Conservation (phyloP, 1,140 invertebrate genomes). For the Oedothorax gibbosus region DNA sequence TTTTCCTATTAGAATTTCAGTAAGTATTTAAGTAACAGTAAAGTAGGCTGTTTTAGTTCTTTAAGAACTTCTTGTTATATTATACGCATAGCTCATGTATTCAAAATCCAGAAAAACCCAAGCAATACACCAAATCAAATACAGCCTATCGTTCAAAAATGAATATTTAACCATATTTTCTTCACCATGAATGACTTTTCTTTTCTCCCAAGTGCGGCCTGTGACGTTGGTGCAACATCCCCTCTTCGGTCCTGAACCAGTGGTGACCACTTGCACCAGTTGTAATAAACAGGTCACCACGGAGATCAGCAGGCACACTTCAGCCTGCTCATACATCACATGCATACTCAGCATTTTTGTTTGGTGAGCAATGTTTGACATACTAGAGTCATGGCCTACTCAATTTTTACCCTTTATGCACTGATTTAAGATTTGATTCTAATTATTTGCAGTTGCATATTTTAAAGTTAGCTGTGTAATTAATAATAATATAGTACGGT, state of each 20-base stretch:
- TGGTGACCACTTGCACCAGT: slow-evolving; percentile 36
- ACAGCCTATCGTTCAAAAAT: neutral
- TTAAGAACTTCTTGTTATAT: too few relatives aligned
- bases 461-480: too few relatives aligned
- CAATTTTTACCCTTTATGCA: too few relatives aligned
- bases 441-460: too few relatives aligned
- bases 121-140: neutral
- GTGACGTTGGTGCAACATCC: slow-evolving; percentile 52
- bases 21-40: too few relatives aligned
- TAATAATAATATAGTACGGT: too few relatives aligned
- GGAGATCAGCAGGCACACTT: slow-evolving; percentile 49
- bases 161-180: neutral
- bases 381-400: neutral
- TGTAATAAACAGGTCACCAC: slow-evolving; percentile 52
- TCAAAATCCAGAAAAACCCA: too few relatives aligned
- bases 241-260: slow-evolving; percentile 45
- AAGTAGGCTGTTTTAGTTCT: too few relatives aligned
- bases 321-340: slow-evolving; percentile 52
- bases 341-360: slow-evolving; percentile 53
- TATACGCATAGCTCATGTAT: too few relatives aligned
- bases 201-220: slow-evolving; percentile 33
- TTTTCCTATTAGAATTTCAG: too few relatives aligned
- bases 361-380: slow-evolving; percentile 15
- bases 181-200: neutral
- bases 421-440: too few relatives aligned